Evolutionary conservation across 1,140 invertebrate species (phyloP).

Genomic region (Stegodyphus dumicola): DNA sequence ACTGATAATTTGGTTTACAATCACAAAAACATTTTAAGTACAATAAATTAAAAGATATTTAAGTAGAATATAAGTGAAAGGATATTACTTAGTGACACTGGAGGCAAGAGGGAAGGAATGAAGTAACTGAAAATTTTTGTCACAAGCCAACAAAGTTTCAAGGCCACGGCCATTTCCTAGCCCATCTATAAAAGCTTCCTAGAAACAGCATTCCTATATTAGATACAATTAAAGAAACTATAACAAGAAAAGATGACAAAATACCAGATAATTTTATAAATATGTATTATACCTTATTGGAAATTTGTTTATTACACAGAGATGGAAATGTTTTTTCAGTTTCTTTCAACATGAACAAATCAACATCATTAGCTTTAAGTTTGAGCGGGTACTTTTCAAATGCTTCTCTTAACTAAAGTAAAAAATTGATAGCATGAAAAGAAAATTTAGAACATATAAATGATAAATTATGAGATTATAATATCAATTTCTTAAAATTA

Average conservation of each 20-base stretch:
- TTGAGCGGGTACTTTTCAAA: neutral
- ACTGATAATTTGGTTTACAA: too few species aligned
- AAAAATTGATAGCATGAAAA: too few species aligned
- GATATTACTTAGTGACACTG: neutral
- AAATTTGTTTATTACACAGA: neutral
- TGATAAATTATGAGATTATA: too few species aligned
- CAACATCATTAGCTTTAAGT: neutral
- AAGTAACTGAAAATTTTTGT: neutral
- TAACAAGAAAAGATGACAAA: neutral
- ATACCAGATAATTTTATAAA: neutral
- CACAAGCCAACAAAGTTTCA: neutral
- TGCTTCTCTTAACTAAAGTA: too few species aligned
- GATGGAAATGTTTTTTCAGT: neutral
- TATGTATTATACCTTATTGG: neutral
- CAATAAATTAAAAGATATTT: too few species aligned
- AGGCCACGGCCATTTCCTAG: neutral
- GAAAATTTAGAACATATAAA: too few species aligned
- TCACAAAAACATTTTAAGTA: too few species aligned
- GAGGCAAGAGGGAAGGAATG: neutral
- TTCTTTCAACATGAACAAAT: neutral
- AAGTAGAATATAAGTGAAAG: neutral
- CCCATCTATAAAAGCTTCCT: neutral
- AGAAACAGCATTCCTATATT: neutral
- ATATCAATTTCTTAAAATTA: too few species aligned
- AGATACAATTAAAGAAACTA: neutral